Evolutionary conservation across 1,140 invertebrate species (phyloP), one percentile per base, ranked within the genome.

Genomic region (Drosophila triauraria): DNA sequence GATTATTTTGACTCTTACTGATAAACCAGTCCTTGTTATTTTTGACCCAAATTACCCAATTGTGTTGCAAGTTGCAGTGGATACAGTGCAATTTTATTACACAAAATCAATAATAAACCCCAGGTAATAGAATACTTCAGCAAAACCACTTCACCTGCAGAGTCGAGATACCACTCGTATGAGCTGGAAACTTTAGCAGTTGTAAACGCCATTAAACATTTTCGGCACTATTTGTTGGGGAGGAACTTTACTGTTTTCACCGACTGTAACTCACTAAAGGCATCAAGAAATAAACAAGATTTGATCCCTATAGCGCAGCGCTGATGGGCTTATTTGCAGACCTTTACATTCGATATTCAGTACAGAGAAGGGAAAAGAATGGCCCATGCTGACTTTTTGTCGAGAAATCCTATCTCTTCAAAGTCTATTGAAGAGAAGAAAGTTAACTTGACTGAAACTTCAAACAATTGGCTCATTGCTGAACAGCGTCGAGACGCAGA

Each of bases 371-470:
- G 40, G 8, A 69, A 70, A 62, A 53, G 51, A 23, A 59, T 74
- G 48, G 48, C 51, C 30, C 23, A 70, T 12, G 60, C 57, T 43
- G 51, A 71, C 17, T 27, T 50, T 57, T 56, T 63, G 25, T 54
- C 27, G 15, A 53, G 48, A 62, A 53, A 53, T 20, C 27, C 40
- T 13, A 13, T 56, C 9, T 47, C 8, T 47, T 2, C 20, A 57
- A 40, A 57, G 35, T 38, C 20, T 44, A 57, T 47, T 63, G 46
- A 27, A 5, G 68, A 63, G 20, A 63, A 50, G 7, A 63, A 43
- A 50, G 60, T 54, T 57, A 71, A 57, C 35, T 57, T 71, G 53
- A 67, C 54, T 9, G 61, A 72, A 56, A 77, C 61, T 60, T 72
- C 75, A 44, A 72, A 50, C n/a, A 65, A 65, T 38, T 65, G 67